Evolutionary conservation across 2,797 vertebrate species (phyloP).

Genomic region (Dromococcyx pavoninus): DNA sequence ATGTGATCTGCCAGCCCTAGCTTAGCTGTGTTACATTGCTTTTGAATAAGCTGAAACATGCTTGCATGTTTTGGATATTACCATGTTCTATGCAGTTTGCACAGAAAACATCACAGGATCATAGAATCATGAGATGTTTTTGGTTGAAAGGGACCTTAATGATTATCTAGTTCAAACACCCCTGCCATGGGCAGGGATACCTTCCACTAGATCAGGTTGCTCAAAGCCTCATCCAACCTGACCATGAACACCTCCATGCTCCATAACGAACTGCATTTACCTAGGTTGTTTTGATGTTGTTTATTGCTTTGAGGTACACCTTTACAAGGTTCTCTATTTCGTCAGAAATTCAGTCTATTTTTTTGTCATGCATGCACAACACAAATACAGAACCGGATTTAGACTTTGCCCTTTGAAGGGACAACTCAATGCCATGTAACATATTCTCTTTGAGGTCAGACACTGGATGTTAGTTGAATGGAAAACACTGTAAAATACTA

Average conservation of each 20-base stretch:
- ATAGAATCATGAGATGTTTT: too few relatives aligned
- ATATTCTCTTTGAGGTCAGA: neutral
- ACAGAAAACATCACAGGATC: neutral
- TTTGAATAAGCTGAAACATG: neutral
- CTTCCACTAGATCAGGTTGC: too few relatives aligned
- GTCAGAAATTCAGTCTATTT: rapidly evolving
- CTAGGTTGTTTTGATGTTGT: neutral
- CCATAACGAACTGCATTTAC: neutral
- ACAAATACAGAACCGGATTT: neutral
- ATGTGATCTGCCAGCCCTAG: neutral
- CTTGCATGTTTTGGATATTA: neutral
- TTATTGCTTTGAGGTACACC: neutral
- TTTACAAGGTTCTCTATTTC: neutral
- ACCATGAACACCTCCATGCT: neutral
- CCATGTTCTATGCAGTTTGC: neutral
- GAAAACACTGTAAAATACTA: neutral
- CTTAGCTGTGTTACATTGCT: neutral
- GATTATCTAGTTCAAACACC: too few relatives aligned
- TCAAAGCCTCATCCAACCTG: too few relatives aligned
- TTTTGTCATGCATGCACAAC: neutral
- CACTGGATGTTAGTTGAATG: neutral
- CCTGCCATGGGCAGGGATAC: too few relatives aligned
- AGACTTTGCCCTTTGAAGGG: neutral
- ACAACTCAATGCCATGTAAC: neutral
- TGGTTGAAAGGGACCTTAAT: too few relatives aligned